Percentiles rank a stretch among this genome's conserved stretches.
Evolutionary conservation across 2,113 vertebrate species (phyloP).

Genomic region (Picathartes gymnocephalus): DNA sequence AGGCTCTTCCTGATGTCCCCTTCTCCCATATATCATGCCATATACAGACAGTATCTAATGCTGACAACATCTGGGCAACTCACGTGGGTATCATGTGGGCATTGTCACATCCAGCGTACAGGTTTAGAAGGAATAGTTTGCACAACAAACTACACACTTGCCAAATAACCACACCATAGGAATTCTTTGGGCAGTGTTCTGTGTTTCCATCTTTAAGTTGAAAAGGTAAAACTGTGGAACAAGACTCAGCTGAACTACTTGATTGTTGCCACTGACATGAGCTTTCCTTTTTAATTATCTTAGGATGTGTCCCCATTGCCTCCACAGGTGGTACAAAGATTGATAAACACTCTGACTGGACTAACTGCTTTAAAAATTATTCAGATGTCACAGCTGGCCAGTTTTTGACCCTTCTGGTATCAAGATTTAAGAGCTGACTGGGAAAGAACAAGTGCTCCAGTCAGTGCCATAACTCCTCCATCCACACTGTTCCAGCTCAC

Average conservation of each 20-base stretch:
- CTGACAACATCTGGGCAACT: neutral
- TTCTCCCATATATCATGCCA: neutral
- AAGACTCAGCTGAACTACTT: neutral
- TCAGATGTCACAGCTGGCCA: constrained; percentile 15
- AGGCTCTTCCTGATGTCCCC: fast-evolving
- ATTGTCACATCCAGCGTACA: neutral
- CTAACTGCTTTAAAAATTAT: constrained; percentile 33
- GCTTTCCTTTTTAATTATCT: neutral
- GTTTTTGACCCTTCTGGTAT: constrained; percentile 34
- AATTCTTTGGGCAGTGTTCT: neutral
- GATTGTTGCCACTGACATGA: neutral
- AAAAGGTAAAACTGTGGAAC: neutral
- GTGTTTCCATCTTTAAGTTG: neutral
- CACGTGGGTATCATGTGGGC: neutral
- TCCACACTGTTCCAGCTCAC: neutral
- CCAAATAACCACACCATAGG: neutral
- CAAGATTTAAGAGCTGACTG: constrained; percentile 18
- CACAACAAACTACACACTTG: neutral
- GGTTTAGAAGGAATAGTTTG: neutral
- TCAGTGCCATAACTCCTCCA: neutral
- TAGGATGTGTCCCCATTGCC: neutral
- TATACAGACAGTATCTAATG: neutral
- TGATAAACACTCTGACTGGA: constrained; percentile 1
- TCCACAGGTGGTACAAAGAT: neutral
- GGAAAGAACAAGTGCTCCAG: constrained; percentile 21